Base-by-base conservation (phyloP, 2,888 invertebrate genomes). In the Eupithecia subfuscata region DNA sequence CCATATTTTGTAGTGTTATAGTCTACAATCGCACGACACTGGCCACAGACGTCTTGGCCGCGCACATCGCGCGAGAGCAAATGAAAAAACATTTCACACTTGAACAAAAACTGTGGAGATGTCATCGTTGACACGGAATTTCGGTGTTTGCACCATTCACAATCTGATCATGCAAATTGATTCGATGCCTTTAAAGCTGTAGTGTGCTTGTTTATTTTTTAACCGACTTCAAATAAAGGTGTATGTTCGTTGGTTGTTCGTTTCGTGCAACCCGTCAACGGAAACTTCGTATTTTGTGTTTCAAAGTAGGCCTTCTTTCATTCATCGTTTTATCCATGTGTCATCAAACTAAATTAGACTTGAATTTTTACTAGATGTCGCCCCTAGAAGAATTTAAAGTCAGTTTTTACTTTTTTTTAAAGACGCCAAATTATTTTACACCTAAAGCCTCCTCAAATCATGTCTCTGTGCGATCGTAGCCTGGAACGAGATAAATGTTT, bases 1-100 rank as follows among this genome's bases (percentile, higher is more conserved):
- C 84, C 86, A 87, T 87, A 12, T 76, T 83, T 40, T 75, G 60
- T 75, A 48, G 52, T 69, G 45, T 37, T 64, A 73, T 12, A 68
- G 60, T 22, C 16, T 70, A 71, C 16, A 76, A 75, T 48, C 75
- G 72, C 74, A 74, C 74, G 45, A 25, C 70, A 77, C 77, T 65
- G 60, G 43, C 43, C 11, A 2, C 60, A 52, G 75, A 63, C 75
- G 75, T 71, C 68, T 70, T 71, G 71, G 65, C 70, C 69, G 25
- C 12, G 37, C 48, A 65, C 40, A 73, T 69, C 63, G 18, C 52
- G 22, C 64, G 45, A 67, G 43, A 70, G 12, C 69, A 45, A 75
- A 70, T 75, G 71, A 69, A 71, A 74, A 60, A 12, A 60, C 60
- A 71, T 48, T 71, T 74, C 60, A 65, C 70, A 73, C 40, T 43